Evolutionary conservation across 1,140 invertebrate genomes (phyloP), one percentile per base, ranked within the genome.

Genomic region (Halictus rubicundus): DNA sequence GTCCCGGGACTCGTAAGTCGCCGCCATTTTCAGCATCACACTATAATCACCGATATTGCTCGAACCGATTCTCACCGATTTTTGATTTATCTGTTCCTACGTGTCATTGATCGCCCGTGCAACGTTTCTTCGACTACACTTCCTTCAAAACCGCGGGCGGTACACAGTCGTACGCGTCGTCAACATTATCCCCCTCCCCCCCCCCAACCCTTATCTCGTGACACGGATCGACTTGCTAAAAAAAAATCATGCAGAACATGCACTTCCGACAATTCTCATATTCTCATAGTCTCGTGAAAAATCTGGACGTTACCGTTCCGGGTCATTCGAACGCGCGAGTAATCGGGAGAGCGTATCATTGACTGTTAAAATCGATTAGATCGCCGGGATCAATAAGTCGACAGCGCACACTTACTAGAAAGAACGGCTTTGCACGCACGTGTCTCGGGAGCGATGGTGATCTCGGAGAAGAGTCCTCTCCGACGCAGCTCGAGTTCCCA

Each of bases 1-100:
- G 64, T 83, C 86, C 78, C 71, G 74, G 68, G 80, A 83, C 73
- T 85, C 82, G 85, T 72, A 84, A 86, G 84, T 84, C 84, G 66
- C 82, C 78, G 78, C 78, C 85, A 83, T 87, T 83, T 72, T 72
- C 77, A 66, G 86, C 78, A 76, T 80, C 60, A 71, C 81, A 81
- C 85, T 71, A 60, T 57, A 57, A 57, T 71, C 68, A 71, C 70
- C 61, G 63, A 71, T 32, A 32, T 39, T n/a, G 49, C 23, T 46
- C 57, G 59, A 32, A 72, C 14, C n/a, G 32, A 64, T 71, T 37
- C 7, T 71, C 76, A 71, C 76, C 57, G 59, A 64, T 42, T 32
- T 39, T 19, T 5, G 32, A 32, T 32, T 32, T 32, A 32, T 63
- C n/a, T 14, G 16, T 23, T 23, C 16, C n/a, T 49, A 19, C 25